Evolutionary conservation across 2,113 vertebrate species (phyloP), one percentile per base, ranked within the genome.

Genomic region (Geococcyx californianus): DNA sequence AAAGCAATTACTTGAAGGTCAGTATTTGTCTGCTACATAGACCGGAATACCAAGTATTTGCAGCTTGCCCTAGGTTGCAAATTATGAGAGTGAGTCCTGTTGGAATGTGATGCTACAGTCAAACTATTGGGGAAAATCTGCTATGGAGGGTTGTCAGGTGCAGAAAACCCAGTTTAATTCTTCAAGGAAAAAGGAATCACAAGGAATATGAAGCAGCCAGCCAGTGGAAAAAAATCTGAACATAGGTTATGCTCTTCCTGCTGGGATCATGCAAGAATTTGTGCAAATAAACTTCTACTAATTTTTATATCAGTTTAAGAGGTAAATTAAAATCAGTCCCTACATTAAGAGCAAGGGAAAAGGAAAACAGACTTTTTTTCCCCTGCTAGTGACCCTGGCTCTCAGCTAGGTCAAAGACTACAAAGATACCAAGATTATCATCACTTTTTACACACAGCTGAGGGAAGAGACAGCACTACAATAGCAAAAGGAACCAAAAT

Each of bases 31-130:
- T 73, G 94, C 52, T 90, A 63, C 44, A 49, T 38, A 85, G 68
- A 83, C 78, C 88, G 69, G 87, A 97, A 97, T 92, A 91, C 60
- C 80, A 91, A 55, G 78, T 85, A 94, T 96, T 95, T 95, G 93
- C 54, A 88, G 78, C 79, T 83, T 95, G 76, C 60, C 74, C 82
- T 67, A 54, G n/a, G 51, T 70, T 90, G 58, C 90, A 97, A 94
- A 85, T 82, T 84, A 74, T 79, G 36, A 18, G 13, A 80, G 10
- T 72, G 75, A 90, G 62, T 49, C 73, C 88, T 93, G n/a, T 23
- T 78, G 79, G 96, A 97, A 62, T 24, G 13, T 68, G 91, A 88
- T 97, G 67, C 52, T 94, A 36, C 93, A 89, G 34, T 58, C 78
- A 63, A 92, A 81, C 91, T 62, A 68, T 55, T 82, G 93, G 18